These are phyloP conservation scores for Syncerus caffer DNA, from an alignment of 2,797 vertebrate genomes.

Conservation along the genomic window DNA sequence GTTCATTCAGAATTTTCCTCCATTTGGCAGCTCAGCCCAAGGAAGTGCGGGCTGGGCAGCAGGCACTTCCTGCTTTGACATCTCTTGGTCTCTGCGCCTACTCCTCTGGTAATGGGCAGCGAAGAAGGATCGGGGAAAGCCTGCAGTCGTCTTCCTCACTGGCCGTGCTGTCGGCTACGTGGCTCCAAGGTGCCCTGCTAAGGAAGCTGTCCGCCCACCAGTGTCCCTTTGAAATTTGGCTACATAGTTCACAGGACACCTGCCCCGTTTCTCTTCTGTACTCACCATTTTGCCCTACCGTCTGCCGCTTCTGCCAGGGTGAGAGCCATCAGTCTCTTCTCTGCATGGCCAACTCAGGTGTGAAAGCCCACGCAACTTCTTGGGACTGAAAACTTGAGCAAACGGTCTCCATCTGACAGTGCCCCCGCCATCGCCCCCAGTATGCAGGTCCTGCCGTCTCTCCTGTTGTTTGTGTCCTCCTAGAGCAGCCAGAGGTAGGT, in stretches of 20 bases:
- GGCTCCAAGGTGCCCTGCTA: background rate
- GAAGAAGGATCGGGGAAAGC: background rate
- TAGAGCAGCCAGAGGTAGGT: background rate
- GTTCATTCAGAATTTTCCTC: background rate
- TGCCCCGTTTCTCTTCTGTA: background rate
- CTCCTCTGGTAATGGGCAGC: background rate
- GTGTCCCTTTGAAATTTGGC: background rate
- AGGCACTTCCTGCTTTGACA: background rate
- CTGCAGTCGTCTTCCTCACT: background rate
- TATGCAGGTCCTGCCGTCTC: background rate
- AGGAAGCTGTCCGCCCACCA: background rate
- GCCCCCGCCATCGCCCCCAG: fast-evolving
- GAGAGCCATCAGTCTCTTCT: background rate
- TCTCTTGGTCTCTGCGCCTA: background rate
- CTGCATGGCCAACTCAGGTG: background rate
- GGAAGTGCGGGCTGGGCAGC: background rate
- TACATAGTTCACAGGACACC: background rate
- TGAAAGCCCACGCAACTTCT: background rate
- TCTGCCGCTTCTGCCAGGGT: background rate
- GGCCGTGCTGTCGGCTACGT: background rate
- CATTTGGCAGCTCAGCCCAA: background rate
- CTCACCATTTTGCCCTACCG: background rate
- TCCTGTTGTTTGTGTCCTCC: background rate
- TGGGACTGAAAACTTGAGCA: background rate
- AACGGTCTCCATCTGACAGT: background rate